Evolutionary conservation across 2,888 invertebrate species (phyloP).

Genomic region (Volucella zonaria): DNA sequence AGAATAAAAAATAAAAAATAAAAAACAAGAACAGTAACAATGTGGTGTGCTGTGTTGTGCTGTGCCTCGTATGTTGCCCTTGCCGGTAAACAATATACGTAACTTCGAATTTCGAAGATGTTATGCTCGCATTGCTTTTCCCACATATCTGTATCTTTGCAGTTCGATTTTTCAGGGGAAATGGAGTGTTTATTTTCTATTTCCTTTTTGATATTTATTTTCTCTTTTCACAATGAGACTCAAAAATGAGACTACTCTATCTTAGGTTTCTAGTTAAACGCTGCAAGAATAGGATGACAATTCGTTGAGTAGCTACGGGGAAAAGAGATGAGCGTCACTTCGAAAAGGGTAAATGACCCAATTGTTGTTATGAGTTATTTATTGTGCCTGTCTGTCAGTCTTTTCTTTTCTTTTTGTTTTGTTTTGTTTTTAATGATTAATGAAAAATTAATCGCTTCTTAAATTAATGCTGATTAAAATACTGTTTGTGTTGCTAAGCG

Average conservation of each 20-base stretch:
- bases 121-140: conserved; percentile 3
- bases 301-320: neutral
- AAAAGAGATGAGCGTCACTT: conserved; percentile 28
- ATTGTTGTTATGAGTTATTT: conserved; percentile 23
- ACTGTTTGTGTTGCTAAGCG: no score
- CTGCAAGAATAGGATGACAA: conserved; percentile 1
- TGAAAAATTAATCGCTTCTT: no score
- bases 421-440: no score
- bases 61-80: neutral
- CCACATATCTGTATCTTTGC: neutral
- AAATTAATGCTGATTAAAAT: no score
- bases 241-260: neutral
- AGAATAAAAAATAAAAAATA: neutral
- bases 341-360: conserved; percentile 56
- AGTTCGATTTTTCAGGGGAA: conserved; percentile 6
- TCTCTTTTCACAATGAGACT: neutral
- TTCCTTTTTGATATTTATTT: conserved; percentile 9
- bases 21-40: conserved; percentile 1
- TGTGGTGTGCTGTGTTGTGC: neutral
- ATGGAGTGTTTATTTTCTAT: conserved; percentile 20
- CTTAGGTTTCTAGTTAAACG: neutral
- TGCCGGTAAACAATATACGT: neutral
- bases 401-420: neutral
- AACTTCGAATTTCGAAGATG: conserved; percentile 40
- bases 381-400: neutral